Evolutionary conservation across 2,113 vertebrate species (phyloP).

Genomic region (Stigmatopora nigra): DNA sequence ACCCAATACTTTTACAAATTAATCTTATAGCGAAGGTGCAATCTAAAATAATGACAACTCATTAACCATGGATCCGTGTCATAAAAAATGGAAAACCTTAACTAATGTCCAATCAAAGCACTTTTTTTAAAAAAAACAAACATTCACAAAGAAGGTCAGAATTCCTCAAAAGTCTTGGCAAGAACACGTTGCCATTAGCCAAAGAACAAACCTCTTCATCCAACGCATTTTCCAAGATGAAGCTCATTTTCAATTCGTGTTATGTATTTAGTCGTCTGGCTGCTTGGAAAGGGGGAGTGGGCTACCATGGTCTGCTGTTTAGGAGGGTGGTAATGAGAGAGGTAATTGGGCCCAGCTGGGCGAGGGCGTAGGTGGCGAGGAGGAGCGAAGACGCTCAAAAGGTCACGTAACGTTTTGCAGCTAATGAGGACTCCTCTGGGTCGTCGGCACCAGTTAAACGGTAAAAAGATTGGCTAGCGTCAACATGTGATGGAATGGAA

Average conservation of each 20-base stretch:
- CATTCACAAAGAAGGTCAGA: constrained; percentile 8
- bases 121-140: not conserved
- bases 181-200: constrained; percentile 24
- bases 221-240: constrained; percentile 21
- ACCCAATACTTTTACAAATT: not conserved
- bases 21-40: too few relatives aligned
- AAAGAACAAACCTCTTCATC: constrained; percentile 20
- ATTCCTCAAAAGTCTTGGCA: constrained; percentile 10
- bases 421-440: constrained; percentile 65
- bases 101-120: not conserved
- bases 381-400: constrained; percentile 52
- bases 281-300: constrained; percentile 23
- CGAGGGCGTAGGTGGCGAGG: constrained; percentile 47
- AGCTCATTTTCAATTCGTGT: constrained; percentile 33
- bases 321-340: constrained; percentile 54
- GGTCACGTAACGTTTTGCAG: constrained; percentile 59
- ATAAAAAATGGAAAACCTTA: not conserved
- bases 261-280: constrained; percentile 39
- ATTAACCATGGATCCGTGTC: not conserved
- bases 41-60: not conserved
- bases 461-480: constrained; percentile 45
- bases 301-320: constrained; percentile 49
- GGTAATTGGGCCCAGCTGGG: constrained; percentile 67
- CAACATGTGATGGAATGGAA: constrained; percentile 24
- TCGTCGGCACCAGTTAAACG: constrained; percentile 43